Percentiles rank a stretch among this genome's conserved stretches.
phyloP scores from a whole-genome alignment of 2,113 vertebrate species.

The Pelusios castaneus region DNA sequence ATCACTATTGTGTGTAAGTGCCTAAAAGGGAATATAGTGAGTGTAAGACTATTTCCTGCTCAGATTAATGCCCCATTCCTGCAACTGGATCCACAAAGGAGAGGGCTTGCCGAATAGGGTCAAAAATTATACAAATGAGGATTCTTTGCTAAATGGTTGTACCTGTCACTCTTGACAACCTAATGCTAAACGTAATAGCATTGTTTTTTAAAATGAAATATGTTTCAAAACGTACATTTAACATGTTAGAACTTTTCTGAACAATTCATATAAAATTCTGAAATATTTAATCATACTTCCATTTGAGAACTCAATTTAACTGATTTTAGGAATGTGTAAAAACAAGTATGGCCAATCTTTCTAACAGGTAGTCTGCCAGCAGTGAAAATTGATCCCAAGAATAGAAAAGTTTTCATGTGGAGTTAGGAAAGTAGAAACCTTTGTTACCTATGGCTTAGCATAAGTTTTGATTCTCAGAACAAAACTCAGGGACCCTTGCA shows the following conservation, averaged over 20 bases:
- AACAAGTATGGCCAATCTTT: background rate
- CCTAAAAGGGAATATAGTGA: background rate
- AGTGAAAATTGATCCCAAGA: background rate
- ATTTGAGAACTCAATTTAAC: background rate
- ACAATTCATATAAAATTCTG: background rate
- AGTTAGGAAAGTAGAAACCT: background rate
- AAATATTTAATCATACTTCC: background rate
- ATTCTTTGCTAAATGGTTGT: background rate
- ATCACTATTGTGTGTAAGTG: background rate
- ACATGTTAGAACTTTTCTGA: background rate
- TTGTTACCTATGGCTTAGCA: background rate
- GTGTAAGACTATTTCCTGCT: background rate
- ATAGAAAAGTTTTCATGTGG: background rate
- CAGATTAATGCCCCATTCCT: background rate
- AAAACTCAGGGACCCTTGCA: background rate
- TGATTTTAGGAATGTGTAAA: background rate
- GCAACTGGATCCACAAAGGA: background rate
- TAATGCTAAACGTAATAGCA: background rate
- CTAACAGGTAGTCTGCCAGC: background rate
- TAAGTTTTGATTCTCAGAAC: conserved; percentile 4
- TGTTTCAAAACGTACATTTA: background rate
- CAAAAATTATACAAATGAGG: background rate
- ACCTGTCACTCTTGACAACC: background rate
- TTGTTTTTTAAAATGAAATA: background rate
- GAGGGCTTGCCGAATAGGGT: background rate